These are phyloP conservation scores for Psephotus haematonotus DNA, from an alignment of 2,113 vertebrate species.

Conservation along the genomic window DNA sequence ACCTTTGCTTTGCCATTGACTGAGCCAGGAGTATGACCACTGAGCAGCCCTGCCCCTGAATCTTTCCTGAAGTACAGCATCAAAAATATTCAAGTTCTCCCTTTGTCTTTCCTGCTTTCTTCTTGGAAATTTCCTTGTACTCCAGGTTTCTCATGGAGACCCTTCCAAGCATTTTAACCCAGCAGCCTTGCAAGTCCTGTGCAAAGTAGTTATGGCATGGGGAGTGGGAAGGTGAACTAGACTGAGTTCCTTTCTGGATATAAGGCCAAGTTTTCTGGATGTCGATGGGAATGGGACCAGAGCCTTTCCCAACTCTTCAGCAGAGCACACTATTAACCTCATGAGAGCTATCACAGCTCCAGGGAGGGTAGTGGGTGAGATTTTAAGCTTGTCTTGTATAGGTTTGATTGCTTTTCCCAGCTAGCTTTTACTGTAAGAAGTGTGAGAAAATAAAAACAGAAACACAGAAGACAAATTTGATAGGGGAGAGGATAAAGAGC, in stretches of 20 bases:
- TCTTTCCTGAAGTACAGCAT: too few relatives aligned
- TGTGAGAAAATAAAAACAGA: background rate
- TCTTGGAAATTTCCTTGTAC: background rate
- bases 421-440: background rate
- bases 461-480: background rate
- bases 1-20: background rate
- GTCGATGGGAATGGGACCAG: background rate
- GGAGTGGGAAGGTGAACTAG: background rate
- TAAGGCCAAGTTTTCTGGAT: accelerated
- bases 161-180: background rate
- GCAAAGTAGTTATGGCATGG: accelerated
- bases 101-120: background rate
- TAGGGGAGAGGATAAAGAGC: background rate
- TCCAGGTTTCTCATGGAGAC: background rate
- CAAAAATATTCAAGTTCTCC: background rate
- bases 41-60: background rate
- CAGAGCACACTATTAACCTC: background rate
- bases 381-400: background rate
- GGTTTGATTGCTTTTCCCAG: background rate
- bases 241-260: background rate
- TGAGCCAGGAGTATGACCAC: background rate
- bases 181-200: background rate
- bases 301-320: background rate
- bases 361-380: background rate
- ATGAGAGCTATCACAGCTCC: background rate